Evolutionary conservation across 2,888 invertebrate genomes (phyloP).

Genomic region (Ophion ventricosus): DNA sequence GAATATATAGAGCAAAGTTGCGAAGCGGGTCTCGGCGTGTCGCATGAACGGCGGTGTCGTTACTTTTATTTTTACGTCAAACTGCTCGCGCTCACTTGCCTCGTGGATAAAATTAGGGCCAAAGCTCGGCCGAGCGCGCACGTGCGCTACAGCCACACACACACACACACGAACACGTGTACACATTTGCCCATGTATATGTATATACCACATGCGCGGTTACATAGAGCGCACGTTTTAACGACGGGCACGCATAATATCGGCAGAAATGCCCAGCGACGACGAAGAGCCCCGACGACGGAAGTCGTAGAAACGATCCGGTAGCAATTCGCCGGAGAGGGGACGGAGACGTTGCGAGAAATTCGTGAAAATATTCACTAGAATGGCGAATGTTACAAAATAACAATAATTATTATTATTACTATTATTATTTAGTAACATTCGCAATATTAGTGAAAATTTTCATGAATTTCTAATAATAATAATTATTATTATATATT

Average conservation of each 20-base stretch:
- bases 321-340: conserved; percentile 6
- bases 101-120: conserved; percentile 69
- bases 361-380: conserved; percentile 25
- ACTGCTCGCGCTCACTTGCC: conserved; percentile 47
- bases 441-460: no score
- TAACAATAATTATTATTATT: no score
- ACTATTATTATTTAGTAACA: no score
- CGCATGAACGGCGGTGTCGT: conserved; percentile 67
- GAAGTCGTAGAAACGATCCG: conserved; percentile 49
- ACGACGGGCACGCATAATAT: conserved; percentile 28
- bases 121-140: conserved; percentile 62
- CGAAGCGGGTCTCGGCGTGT: conserved; percentile 46
- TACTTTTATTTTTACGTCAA: conserved; percentile 68
- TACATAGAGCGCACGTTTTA: conserved; percentile 27
- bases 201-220: not conserved
- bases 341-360: not conserved
- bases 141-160: conserved; percentile 57
- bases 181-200: not conserved
- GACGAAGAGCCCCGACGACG: conserved; percentile 39
- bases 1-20: conserved; percentile 28
- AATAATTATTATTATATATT: no score
- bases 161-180: not conserved
- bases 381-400: not conserved
- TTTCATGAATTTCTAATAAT: no score
- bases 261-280: conserved; percentile 40